A percentile compares a stretch with the other conserved stretches of the same genome.
Conservation (phyloP, 2,888 invertebrate genomes). For the Coelinius sp. region DNA sequence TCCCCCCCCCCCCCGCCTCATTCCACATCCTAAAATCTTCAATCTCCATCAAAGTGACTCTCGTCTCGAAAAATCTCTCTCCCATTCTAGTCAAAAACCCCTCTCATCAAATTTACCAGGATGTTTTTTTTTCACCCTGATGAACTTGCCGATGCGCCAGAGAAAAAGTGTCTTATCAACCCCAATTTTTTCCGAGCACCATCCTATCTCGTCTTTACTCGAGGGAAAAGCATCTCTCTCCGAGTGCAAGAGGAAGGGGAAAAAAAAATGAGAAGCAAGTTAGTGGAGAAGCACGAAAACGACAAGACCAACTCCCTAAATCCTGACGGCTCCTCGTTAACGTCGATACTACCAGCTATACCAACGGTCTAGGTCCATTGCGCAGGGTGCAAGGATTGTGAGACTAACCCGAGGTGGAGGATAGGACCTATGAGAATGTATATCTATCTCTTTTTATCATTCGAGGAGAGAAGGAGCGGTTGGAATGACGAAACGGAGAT, state of each 20-base stretch:
- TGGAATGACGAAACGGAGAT: slow-evolving; percentile 52
- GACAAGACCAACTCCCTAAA: slow-evolving; percentile 30
- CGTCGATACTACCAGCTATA: slow-evolving; percentile 34
- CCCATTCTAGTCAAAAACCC: neutral
- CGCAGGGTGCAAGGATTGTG: slow-evolving; percentile 35
- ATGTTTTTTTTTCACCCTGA: neutral
- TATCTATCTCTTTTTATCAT: slow-evolving; percentile 14
- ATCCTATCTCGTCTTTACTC: slow-evolving; percentile 9
- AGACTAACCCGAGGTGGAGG: slow-evolving; percentile 12
- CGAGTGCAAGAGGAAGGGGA: neutral
- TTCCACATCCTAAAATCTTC: neutral
- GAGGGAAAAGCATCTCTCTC: neutral
- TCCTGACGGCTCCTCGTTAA: slow-evolving; percentile 41
- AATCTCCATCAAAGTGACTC: neutral
- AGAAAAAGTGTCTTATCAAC: slow-evolving; percentile 30
- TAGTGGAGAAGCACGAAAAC: neutral
- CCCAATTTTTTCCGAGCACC: slow-evolving; percentile 5
- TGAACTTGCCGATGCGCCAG: slow-evolving; percentile 7
- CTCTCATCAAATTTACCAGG: neutral
- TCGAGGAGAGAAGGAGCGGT: slow-evolving; percentile 27
- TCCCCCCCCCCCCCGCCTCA: no score
- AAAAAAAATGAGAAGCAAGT: neutral
- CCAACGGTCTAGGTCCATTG: slow-evolving; percentile 27
- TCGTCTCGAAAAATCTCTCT: neutral
- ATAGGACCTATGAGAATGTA: slow-evolving; percentile 32